phyloP scores from a whole-genome alignment of 2,113 vertebrate genomes.

The Glaucomys volans region DNA sequence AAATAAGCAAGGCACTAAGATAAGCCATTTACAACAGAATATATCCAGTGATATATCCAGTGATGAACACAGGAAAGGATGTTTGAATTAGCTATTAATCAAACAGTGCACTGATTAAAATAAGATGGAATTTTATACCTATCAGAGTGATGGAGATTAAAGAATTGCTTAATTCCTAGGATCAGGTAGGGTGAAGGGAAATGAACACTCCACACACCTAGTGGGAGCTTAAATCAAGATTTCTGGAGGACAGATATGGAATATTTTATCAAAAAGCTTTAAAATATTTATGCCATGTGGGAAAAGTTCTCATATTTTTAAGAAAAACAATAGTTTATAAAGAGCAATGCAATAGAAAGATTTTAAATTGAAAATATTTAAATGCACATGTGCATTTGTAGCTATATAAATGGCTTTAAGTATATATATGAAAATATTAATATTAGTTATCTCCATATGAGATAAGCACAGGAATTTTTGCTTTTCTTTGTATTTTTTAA shows the following conservation, averaged over 20 bases:
- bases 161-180: background rate
- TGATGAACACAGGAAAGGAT: background rate
- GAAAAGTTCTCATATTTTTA: background rate
- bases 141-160: constrained; percentile 19
- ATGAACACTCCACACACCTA: background rate
- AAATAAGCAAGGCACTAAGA: background rate
- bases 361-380: constrained; percentile 6
- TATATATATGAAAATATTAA: constrained; percentile 11
- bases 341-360: background rate
- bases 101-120: background rate
- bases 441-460: background rate
- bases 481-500: background rate
- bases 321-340: background rate
- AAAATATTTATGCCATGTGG: background rate
- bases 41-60: background rate
- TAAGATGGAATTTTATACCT: background rate
- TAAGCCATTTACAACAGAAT: background rate
- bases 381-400: background rate
- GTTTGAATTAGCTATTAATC: background rate
- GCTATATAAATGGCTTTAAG: background rate
- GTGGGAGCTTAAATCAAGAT: constrained; percentile 5
- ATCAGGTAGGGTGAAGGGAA: background rate
- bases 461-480: background rate
- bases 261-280: constrained; percentile 8
- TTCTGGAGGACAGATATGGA: background rate